These are phyloP conservation scores for Hirundo rustica DNA, from an alignment of 2,797 vertebrate species.

Conservation along the genomic window DNA sequence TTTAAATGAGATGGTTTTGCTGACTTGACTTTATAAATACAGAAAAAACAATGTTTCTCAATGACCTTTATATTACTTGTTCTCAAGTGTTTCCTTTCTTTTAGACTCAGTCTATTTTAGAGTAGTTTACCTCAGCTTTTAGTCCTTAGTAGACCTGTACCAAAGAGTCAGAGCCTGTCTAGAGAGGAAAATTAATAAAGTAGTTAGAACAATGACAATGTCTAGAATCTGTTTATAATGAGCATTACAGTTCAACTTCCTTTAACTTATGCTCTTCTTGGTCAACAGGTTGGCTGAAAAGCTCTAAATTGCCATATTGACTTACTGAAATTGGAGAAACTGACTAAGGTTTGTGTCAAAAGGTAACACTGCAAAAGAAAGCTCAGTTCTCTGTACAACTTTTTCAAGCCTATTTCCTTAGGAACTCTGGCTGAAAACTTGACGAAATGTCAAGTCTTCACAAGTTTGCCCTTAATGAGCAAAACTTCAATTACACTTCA, in stretches of 20 bases:
- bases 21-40: not conserved
- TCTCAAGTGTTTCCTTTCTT: not conserved
- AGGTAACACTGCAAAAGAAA: not conserved
- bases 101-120: not conserved
- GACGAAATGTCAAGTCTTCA: constrained; percentile 40
- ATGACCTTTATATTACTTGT: not conserved
- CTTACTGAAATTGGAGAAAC: not conserved
- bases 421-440: not conserved
- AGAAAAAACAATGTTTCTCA: not conserved
- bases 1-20: not conserved
- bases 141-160: not conserved
- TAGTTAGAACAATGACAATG: not conserved
- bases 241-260: not conserved
- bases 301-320: not conserved
- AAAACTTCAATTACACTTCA: constrained; percentile 57
- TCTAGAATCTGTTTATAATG: not conserved
- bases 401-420: constrained; percentile 30
- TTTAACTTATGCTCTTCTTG: not conserved
- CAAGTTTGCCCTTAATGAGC: constrained; percentile 45
- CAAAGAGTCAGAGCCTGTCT: not conserved
- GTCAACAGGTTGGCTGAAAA: not conserved
- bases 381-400: not conserved
- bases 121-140: not conserved
- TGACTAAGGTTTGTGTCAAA: not conserved
- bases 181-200: not conserved